Percentiles rank a stretch among this genome's conserved stretches.
Evolutionary conservation across 1,140 invertebrate species (phyloP).

Genomic region (Diabrotica undecimpunctata): DNA sequence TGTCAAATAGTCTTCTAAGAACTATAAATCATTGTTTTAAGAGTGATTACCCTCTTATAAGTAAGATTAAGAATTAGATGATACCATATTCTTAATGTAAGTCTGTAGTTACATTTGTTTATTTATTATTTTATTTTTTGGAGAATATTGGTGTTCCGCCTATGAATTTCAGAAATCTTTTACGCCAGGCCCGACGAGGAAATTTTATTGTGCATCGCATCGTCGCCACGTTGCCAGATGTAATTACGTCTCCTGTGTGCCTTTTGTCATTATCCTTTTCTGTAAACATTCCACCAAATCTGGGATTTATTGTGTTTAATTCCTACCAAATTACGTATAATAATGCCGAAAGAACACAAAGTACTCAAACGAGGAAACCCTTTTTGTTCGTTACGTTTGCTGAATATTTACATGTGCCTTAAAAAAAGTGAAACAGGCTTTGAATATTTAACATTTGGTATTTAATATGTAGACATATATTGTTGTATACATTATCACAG

Average conservation of each 20-base stretch:
- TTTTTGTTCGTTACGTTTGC: background rate
- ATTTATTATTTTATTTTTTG: too few relatives aligned
- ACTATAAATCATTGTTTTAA: too few relatives aligned
- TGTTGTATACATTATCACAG: too few relatives aligned
- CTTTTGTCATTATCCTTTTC: constrained; percentile 2
- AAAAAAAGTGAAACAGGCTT: background rate
- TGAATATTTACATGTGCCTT: background rate
- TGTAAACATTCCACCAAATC: constrained; percentile 1
- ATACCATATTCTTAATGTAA: too few relatives aligned
- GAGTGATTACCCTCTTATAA: too few relatives aligned
- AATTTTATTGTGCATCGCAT: background rate
- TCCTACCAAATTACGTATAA: constrained; percentile 2
- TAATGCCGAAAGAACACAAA: constrained; percentile 1
- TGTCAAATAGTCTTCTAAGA: too few relatives aligned
- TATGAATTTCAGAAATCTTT: background rate
- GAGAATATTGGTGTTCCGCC: background rate
- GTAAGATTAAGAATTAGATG: too few relatives aligned
- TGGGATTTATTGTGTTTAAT: constrained; percentile 2
- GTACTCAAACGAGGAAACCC: background rate
- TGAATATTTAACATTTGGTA: background rate
- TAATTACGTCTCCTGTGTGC: background rate
- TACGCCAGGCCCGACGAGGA: background rate
- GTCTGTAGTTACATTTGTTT: too few relatives aligned
- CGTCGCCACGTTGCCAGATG: background rate
- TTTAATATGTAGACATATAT: too few relatives aligned